Percentiles rank a stretch among this genome's conserved stretches.
phyloP scores from a whole-genome alignment of 2,113 vertebrate species.

The Synchiropus splendidus region DNA sequence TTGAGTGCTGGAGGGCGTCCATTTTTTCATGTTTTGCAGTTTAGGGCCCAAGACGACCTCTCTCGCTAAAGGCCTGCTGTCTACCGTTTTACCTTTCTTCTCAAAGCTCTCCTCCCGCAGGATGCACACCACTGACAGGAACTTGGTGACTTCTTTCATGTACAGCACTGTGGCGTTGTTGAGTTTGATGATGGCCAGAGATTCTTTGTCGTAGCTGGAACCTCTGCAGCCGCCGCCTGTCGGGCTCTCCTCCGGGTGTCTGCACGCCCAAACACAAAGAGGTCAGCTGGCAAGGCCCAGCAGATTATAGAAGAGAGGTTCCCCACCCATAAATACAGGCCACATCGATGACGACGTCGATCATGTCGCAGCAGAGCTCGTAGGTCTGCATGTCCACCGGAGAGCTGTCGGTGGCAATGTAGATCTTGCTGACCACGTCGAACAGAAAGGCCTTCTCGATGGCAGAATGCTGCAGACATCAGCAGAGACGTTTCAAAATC shows the following conservation, averaged over 20 bases:
- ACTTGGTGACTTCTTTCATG: slow-evolving; percentile 96
- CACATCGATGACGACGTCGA: slow-evolving; percentile 93
- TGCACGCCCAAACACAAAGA: too few species aligned
- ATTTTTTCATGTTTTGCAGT: too few species aligned
- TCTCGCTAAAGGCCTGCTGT: too few species aligned
- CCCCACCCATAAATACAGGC: slow-evolving; percentile 98
- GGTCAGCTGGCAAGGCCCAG: too few species aligned
- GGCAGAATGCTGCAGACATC: slow-evolving; percentile 81
- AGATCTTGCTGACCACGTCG: slow-evolving; percentile 95
- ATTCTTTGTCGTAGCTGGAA: slow-evolving; percentile 93
- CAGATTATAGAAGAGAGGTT: too few species aligned
- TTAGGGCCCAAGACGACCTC: too few species aligned
- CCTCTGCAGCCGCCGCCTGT: slow-evolving; percentile 86
- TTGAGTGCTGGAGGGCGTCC: too few species aligned
- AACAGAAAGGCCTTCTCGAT: slow-evolving; percentile 97
- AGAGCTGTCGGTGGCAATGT: slow-evolving; percentile 94
- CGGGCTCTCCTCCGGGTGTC: too few species aligned
- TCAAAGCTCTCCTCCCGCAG: slow-evolving; percentile 97
- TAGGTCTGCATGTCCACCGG: slow-evolving; percentile 97
- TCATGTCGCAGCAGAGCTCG: slow-evolving; percentile 95
- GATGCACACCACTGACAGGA: slow-evolving; percentile 93
- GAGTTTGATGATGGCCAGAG: slow-evolving; percentile 95
- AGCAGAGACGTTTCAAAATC: too few species aligned
- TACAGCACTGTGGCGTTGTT: slow-evolving; percentile 97
- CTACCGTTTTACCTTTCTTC: slow-evolving; percentile 76